Percentiles rank a stretch among this genome's conserved stretches.
phyloP scores from a whole-genome alignment of 1,140 invertebrate genomes.

The Drosophila neocordata region DNA sequence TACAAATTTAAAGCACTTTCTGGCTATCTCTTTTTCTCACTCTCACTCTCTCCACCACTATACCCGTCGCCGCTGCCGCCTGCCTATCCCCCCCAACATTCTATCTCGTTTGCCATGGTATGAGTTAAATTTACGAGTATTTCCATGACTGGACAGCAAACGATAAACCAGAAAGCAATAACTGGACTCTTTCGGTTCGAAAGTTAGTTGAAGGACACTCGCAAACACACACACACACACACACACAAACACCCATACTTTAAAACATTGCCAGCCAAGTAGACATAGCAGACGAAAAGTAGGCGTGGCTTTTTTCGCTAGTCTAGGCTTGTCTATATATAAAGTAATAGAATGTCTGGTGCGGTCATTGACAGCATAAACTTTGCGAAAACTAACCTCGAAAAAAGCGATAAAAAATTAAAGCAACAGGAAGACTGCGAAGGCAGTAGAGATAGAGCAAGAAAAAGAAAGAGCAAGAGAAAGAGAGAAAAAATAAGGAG shows the following conservation, averaged over 20 bases:
- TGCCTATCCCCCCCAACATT: not conserved
- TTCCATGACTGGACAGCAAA: conserved; percentile 69
- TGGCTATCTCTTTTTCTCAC: conserved; percentile 8
- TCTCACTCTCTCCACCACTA: conserved; percentile 15
- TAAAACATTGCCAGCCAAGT: too few relatives aligned
- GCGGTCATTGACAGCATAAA: conserved; percentile 77
- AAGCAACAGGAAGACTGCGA: conserved; percentile 54
- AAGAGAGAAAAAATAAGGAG: not conserved
- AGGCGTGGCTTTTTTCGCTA: conserved; percentile 23
- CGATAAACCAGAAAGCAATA: conserved; percentile 78
- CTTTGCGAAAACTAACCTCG: conserved; percentile 70
- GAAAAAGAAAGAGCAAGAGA: not conserved
- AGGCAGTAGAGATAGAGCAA: not conserved
- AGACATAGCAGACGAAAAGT: conserved; percentile 24
- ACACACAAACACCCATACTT: conserved; percentile 21
- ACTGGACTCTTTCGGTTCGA: conserved; percentile 39
- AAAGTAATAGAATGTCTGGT: conserved; percentile 42
- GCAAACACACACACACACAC: conserved; percentile 41
- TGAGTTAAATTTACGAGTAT: conserved; percentile 71
- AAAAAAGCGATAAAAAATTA: conserved; percentile 72
- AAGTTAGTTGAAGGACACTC: conserved; percentile 66
- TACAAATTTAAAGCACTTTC: conserved; percentile 62
- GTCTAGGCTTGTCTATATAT: conserved; percentile 36
- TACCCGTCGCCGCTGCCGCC: conserved; percentile 9
- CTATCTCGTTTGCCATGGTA: not conserved